These are phyloP conservation scores for Heliconius melpomene DNA, from an alignment of 1,140 invertebrate genomes.

Conservation along the genomic window DNA sequence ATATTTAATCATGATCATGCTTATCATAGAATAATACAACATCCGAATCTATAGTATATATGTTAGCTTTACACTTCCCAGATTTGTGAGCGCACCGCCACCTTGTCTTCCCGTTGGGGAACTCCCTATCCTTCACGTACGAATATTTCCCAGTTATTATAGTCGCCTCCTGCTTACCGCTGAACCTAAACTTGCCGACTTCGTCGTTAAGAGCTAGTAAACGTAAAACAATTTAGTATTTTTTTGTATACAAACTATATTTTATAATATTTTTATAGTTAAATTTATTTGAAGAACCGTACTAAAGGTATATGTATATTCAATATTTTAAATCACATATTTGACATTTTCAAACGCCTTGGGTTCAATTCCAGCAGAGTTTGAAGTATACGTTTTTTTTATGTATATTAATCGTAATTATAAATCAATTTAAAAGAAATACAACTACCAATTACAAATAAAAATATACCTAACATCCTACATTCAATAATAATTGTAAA, in stretches of 20 bases:
- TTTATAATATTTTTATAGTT: no score
- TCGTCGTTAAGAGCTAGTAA: conserved; percentile 12
- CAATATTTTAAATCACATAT: no score
- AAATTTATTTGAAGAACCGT: no score
- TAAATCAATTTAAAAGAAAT: no score
- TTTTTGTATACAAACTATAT: background rate
- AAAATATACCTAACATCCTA: no score
- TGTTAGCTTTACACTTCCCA: conserved; percentile 51
- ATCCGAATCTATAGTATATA: conserved; percentile 56
- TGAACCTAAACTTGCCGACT: conserved; percentile 49
- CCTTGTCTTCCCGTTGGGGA: conserved; percentile 50
- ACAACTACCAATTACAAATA: no score
- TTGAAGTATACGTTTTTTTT: no score
- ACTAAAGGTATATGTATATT: no score
- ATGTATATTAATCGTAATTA: no score
- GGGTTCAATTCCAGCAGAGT: no score
- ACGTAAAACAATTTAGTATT: conserved; percentile 21
- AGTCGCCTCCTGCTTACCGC: conserved; percentile 40
- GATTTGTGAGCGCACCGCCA: conserved; percentile 52
- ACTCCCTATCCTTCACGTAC: conserved; percentile 54
- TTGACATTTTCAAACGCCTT: no score
- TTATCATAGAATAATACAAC: conserved; percentile 60
- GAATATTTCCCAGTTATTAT: conserved; percentile 53
- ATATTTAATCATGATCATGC: conserved; percentile 38
- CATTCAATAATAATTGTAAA: no score